Conservation (phyloP, 2,797 vertebrate genomes). For the Hylomyscus alleni region DNA sequence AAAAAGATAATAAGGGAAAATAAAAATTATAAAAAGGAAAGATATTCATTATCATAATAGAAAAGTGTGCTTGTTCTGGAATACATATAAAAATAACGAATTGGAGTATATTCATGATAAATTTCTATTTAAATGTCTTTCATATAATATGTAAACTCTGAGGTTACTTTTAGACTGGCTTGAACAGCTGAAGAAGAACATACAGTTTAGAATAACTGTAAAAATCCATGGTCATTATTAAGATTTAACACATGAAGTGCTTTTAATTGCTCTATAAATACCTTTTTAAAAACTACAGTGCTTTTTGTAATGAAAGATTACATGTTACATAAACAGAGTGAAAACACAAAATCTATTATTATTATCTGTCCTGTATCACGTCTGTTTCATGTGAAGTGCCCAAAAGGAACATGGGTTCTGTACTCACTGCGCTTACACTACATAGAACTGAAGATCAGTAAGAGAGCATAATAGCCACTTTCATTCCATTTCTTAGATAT, state of each 20-base stretch:
- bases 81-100: slow-evolving; percentile 24
- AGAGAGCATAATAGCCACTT: background rate
- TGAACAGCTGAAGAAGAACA: fast-evolving
- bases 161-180: background rate
- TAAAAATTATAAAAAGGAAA: background rate
- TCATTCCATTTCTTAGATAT: background rate
- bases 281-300: background rate
- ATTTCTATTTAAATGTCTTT: background rate
- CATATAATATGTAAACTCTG: background rate
- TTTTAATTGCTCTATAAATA: background rate
- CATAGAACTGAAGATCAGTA: background rate
- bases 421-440: background rate
- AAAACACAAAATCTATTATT: slow-evolving; percentile 24
- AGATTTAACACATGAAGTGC: background rate
- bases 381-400: background rate
- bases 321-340: background rate
- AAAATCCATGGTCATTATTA: background rate
- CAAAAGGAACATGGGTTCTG: background rate
- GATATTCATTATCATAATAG: background rate
- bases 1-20: background rate
- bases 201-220: background rate
- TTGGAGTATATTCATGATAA: background rate
- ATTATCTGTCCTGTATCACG: background rate
- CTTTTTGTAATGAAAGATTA: background rate
- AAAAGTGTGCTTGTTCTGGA: background rate